Evolutionary conservation across 2,888 invertebrate genomes (phyloP), one percentile per base, ranked within the genome.

Genomic region (Deilephila porcellus): DNA sequence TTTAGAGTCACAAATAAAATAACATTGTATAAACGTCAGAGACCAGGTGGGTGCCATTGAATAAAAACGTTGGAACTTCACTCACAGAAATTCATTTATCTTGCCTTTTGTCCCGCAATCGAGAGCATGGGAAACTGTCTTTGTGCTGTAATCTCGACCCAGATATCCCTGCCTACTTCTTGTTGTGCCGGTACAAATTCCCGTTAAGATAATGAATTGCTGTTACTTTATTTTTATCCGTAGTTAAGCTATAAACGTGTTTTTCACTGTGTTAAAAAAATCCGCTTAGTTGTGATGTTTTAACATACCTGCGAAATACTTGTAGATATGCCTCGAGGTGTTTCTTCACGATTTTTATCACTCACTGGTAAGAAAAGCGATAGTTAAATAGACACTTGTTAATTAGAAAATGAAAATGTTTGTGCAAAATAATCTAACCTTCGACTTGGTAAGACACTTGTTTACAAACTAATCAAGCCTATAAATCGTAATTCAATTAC

Each of bases 61-160:
- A 80, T 82, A 85, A 86, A 87, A 87, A 84, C 81, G 77, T 52
- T 67, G 75, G 76, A 78, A 79, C 74, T 74, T 81, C 76, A 76
- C 77, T 73, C 76, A 78, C 78, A 80, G 80, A 79, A 79, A 84
- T 80, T 82, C 84, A 89, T 90, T 88, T 88, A 88, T 90, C 86
- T 86, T 81, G 71, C 79, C 85, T 74, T 83, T 87, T 89, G 88
- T 88, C 84, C 82, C 77, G 73, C 79, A 84, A 83, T 85, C 79
- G 82, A 79, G 82, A 78, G 79, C 81, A 78, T 79, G 76, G 77
- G 80, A 80, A 80, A 82, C 82, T 74, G 81, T 82, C 81, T 83
- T 84, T 81, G 78, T 81, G 77, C 78, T 76, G 84, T 82, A 85
- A 86, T 86, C 83, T 83, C 83, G 82, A 81, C 82, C 81, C 76